Evolutionary conservation across 2,797 vertebrate genomes (phyloP).

Genomic region (Phoebastria nigripes): DNA sequence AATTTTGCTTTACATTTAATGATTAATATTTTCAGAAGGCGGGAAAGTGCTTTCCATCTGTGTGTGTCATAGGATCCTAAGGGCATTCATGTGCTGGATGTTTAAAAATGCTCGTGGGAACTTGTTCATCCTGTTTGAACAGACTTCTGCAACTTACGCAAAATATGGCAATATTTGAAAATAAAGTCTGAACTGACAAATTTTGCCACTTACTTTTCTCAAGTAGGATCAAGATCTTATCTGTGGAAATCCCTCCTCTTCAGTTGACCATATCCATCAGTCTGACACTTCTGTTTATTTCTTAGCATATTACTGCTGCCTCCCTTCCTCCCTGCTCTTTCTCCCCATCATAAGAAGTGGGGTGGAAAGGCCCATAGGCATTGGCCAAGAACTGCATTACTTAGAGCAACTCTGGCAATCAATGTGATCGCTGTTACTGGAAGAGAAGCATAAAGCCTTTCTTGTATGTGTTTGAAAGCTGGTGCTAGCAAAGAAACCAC

Average conservation of each 20-base stretch:
- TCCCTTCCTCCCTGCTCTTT: background rate
- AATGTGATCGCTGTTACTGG: background rate
- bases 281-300: background rate
- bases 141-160: background rate
- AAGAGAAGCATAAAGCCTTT: background rate
- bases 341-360: background rate
- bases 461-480: background rate
- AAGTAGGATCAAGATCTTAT: background rate
- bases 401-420: background rate
- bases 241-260: background rate
- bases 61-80: background rate
- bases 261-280: background rate
- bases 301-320: background rate
- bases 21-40: background rate
- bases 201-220: background rate
- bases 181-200: background rate
- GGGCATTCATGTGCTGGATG: background rate
- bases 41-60: background rate
- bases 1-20: background rate
- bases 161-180: background rate
- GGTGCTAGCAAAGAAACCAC: background rate
- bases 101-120: background rate
- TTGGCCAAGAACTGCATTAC: background rate
- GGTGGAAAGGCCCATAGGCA: background rate
- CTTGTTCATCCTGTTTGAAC: background rate